Evolutionary conservation across 1,140 invertebrate species (phyloP).

Genomic region (Nephotettix cincticeps): DNA sequence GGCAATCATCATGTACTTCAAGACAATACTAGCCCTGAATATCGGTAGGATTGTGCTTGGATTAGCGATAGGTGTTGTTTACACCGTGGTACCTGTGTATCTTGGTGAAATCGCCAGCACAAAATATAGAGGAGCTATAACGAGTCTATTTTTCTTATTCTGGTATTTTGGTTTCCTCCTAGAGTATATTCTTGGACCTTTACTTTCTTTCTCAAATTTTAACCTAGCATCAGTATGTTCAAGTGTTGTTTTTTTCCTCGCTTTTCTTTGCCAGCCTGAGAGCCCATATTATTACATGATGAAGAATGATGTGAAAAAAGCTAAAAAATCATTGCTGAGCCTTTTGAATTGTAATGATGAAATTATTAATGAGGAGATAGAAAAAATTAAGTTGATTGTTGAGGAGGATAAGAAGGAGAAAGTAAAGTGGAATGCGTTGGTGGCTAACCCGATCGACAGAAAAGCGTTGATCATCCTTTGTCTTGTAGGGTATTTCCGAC

Average conservation of each 20-base stretch:
- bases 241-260: conserved; percentile 61
- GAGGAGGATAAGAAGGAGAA: conserved; percentile 25
- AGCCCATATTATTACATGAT: conserved; percentile 70
- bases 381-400: conserved; percentile 30
- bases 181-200: conserved; percentile 73
- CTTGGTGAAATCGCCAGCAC: conserved; percentile 66
- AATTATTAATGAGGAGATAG: conserved; percentile 30
- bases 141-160: conserved; percentile 65
- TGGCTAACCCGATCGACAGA: conserved; percentile 28
- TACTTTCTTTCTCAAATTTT: conserved; percentile 62
- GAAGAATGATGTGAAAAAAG: conserved; percentile 54
- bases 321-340: conserved; percentile 56
- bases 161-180: conserved; percentile 73
- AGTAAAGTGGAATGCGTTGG: conserved; percentile 27
- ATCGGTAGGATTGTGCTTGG: conserved; percentile 49
- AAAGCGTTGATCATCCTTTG: conserved; percentile 36
- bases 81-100: conserved; percentile 55
- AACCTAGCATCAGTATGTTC: conserved; percentile 61
- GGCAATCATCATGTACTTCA: conserved; percentile 53
- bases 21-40: conserved; percentile 14
- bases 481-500: conserved; percentile 32
- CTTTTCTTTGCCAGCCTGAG: conserved; percentile 76
- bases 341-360: conserved; percentile 53
- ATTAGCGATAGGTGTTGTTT: conserved; percentile 59
- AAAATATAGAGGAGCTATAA: conserved; percentile 59